A percentile compares a stretch with the other conserved stretches of the same genome.
Evolutionary conservation across 1,140 invertebrate species (phyloP).

Genomic region (Sarcophaga bullata): DNA sequence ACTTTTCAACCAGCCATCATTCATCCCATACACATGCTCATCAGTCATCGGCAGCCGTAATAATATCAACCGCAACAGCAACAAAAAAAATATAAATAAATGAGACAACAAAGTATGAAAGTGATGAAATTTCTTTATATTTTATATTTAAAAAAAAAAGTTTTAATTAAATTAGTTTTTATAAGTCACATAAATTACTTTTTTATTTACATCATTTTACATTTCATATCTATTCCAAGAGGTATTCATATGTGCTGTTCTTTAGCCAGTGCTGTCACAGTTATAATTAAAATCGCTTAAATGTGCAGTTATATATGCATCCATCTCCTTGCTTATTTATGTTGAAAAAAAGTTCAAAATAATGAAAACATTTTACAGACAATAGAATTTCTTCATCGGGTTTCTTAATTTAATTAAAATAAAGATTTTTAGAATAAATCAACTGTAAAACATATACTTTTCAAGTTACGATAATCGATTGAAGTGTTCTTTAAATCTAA

Average conservation of each 20-base stretch:
- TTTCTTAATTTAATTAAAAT: no score
- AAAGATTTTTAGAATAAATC: no score
- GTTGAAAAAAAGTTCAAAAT: no score
- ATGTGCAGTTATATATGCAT: neutral
- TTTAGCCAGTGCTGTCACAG: neutral
- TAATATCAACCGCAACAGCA: slow-evolving; percentile 20
- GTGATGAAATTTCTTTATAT: neutral
- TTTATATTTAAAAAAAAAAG: neutral
- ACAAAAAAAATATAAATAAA: neutral
- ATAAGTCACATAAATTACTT: slow-evolving; percentile 15
- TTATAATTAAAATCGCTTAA: neutral
- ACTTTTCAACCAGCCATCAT: neutral
- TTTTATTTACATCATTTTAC: neutral
- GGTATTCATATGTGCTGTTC: no score
- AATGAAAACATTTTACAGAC: no score
- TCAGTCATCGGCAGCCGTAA: neutral
- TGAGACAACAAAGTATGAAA: slow-evolving; percentile 3
- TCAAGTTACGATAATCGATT: no score
- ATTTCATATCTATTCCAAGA: no score
- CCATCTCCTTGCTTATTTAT: no score
- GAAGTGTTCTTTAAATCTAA: no score
- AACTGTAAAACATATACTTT: no score
- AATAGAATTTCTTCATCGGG: no score
- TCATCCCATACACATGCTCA: neutral
- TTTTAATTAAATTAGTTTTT: neutral